Evolutionary conservation across 2,797 vertebrate genomes (phyloP).

Genomic region (Tragelaphus eurycerus): DNA sequence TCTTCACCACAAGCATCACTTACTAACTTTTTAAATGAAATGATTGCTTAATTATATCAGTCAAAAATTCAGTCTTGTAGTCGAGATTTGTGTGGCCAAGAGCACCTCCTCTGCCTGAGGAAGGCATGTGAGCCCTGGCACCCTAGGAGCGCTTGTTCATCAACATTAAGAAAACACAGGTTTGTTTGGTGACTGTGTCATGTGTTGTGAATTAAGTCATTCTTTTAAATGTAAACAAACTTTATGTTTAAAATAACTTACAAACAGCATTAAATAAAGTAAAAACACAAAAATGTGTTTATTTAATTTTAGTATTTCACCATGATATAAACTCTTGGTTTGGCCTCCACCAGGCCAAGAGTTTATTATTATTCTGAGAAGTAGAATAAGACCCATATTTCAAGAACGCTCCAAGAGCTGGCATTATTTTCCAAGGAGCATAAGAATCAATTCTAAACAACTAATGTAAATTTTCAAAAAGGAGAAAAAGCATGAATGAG

Average conservation of each 20-base stretch:
- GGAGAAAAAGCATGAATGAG: background rate
- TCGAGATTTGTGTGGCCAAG: background rate
- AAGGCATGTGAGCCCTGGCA: background rate
- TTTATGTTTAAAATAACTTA: conserved; percentile 46
- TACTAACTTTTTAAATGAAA: background rate
- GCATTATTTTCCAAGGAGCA: conserved; percentile 58
- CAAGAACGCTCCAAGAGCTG: conserved; percentile 32
- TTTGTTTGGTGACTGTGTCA: conserved; percentile 41
- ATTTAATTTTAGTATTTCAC: conserved; percentile 45
- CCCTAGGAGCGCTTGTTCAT: conserved; percentile 24
- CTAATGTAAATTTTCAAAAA: conserved; percentile 44
- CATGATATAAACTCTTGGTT: conserved; percentile 33
- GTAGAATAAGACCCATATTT: conserved; percentile 49
- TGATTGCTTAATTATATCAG: background rate
- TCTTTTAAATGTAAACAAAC: conserved; percentile 32
- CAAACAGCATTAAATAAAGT: background rate
- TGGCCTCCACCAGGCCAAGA: background rate
- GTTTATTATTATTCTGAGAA: background rate
- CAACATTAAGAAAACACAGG: conserved; percentile 50
- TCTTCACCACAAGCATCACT: background rate
- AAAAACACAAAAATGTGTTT: conserved; percentile 38
- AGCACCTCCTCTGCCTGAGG: background rate
- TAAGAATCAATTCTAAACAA: conserved; percentile 50
- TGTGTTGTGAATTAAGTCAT: conserved; percentile 21
- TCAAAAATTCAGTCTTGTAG: background rate